Evolutionary conservation across 2,113 vertebrate species (phyloP).

Genomic region (Gallinago jamesoni): DNA sequence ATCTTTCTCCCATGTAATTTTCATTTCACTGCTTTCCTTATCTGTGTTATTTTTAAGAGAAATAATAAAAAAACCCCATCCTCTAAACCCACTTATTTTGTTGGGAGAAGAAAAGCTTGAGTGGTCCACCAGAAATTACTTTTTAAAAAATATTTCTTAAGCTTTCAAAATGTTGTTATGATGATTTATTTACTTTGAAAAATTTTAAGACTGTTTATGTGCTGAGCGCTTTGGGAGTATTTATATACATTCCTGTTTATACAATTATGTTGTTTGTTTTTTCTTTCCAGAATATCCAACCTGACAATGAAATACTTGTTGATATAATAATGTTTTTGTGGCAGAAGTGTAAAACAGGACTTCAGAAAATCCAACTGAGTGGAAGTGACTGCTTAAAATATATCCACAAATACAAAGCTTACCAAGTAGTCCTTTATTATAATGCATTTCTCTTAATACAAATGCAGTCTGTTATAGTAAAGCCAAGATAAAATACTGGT

Average conservation of each 20-base stretch:
- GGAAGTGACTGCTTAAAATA: conserved; percentile 65
- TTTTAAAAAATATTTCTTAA: background rate
- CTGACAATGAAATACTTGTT: conserved; percentile 83
- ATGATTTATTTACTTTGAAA: background rate
- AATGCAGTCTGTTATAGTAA: background rate
- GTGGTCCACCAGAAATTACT: background rate
- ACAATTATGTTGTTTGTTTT: background rate
- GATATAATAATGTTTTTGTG: conserved; percentile 84
- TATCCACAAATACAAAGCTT: conserved; percentile 67
- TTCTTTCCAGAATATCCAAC: conserved; percentile 74
- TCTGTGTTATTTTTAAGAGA: background rate
- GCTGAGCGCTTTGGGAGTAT: background rate
- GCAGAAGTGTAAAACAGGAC: conserved; percentile 81
- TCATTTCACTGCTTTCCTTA: background rate
- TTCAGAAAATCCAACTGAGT: conserved; percentile 69
- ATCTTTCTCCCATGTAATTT: background rate
- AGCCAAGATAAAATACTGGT: background rate
- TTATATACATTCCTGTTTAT: background rate
- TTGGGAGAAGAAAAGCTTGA: background rate
- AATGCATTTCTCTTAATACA: background rate
- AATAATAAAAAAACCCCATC: background rate
- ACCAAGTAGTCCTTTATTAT: conserved; percentile 73
- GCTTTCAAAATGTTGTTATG: background rate
- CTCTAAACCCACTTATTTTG: background rate
- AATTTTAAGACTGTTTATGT: background rate